A percentile compares a stretch with the other conserved stretches of the same genome.
Conservation (phyloP, 2,113 vertebrate genomes). For the Scophthalmus maximus region DNA sequence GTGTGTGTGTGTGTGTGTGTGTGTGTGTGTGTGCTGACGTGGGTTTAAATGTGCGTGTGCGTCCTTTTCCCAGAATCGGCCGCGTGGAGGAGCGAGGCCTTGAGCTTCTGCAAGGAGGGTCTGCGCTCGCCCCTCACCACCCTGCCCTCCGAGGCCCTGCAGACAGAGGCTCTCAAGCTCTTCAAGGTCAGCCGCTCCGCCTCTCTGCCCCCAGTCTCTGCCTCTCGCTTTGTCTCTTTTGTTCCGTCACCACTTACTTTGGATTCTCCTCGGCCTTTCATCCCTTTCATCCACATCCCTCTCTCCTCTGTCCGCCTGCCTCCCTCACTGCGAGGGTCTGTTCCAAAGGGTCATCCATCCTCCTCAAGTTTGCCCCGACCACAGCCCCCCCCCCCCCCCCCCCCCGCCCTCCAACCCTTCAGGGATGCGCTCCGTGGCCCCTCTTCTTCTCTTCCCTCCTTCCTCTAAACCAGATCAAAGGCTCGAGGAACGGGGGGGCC, state of each 20-base stretch:
- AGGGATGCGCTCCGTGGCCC: conserved; percentile 37
- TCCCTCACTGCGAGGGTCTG: conserved; percentile 31
- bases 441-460: conserved; percentile 16
- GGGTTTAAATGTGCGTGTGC: too few species aligned
- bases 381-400: not conserved
- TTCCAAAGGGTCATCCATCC: conserved; percentile 38
- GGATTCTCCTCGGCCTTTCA: conserved; percentile 38
- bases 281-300: conserved; percentile 9
- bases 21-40: conserved; percentile 1
- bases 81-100: conserved; percentile 86
- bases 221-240: conserved; percentile 8
- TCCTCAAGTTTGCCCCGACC: conserved; percentile 2
- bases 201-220: conserved; percentile 18
- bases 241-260: conserved; percentile 34
- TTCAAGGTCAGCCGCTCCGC: conserved; percentile 85
- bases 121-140: conserved; percentile 88
- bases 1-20: conserved; percentile 21
- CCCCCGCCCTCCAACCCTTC: conserved; percentile 25
- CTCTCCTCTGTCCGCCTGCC: too few species aligned
- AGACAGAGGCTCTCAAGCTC: conserved; percentile 92
- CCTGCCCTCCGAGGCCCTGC: conserved; percentile 89
- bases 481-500: conserved; percentile 46
- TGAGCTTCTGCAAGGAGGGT: conserved; percentile 90
- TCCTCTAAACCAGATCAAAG: conserved; percentile 74
- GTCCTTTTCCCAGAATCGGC: conserved; percentile 80